Evolutionary conservation across 2,113 vertebrate genomes (phyloP).

Genomic region (Poeciliopsis occidentalis): DNA sequence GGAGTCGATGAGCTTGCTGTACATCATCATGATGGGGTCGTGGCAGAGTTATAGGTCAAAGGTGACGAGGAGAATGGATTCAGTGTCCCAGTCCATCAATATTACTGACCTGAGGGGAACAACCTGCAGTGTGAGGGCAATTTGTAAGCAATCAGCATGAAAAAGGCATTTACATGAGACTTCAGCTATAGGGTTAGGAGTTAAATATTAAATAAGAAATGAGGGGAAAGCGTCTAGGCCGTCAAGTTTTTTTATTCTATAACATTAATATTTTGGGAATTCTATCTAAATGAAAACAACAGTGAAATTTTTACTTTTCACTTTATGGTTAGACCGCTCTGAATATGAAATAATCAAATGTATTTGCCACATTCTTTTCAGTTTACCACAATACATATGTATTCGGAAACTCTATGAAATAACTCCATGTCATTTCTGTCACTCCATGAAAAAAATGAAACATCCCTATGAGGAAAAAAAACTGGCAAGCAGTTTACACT

Average conservation of each 20-base stretch:
- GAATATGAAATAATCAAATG: no score
- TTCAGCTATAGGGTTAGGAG: neutral
- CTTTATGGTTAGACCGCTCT: no score
- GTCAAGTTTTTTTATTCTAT: neutral
- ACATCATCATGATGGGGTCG: constrained; percentile 69
- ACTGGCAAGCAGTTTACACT: no score
- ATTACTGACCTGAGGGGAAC: constrained; percentile 33
- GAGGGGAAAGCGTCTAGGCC: neutral
- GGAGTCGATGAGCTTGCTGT: constrained; percentile 70
- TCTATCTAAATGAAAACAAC: neutral
- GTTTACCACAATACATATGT: no score
- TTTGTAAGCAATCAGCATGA: constrained; percentile 21
- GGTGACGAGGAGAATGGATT: constrained; percentile 39
- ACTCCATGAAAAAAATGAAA: no score
- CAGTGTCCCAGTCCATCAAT: constrained; percentile 33
- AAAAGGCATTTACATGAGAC: constrained; percentile 16
- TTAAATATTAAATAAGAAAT: neutral
- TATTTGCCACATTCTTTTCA: no score
- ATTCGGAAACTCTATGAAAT: no score
- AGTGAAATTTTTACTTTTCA: neutral
- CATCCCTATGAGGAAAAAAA: rapidly evolving
- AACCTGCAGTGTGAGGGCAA: constrained; percentile 23
- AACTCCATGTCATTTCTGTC: no score
- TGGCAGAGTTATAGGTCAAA: constrained; percentile 70
- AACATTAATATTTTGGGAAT: neutral